A percentile compares a stretch with the other conserved stretches of the same genome.
phyloP scores from a whole-genome alignment of 2,797 vertebrate species.

The Poecilia velifera region DNA sequence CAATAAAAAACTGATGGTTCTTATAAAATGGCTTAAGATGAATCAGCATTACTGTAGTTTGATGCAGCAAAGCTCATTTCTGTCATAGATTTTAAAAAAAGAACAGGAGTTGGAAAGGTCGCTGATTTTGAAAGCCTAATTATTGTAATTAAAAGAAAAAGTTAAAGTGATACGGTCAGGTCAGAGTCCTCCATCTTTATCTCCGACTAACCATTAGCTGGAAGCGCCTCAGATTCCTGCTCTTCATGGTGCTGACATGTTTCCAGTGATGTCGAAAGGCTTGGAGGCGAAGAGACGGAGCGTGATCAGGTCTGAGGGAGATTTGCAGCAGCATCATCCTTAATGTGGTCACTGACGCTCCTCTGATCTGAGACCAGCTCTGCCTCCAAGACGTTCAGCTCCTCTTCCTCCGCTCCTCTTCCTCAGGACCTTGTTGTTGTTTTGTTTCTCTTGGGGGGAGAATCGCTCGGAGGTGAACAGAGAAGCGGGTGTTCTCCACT shows the following conservation, averaged over 20 bases:
- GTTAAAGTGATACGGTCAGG: neutral
- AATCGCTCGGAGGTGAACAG: slow-evolving; percentile 64
- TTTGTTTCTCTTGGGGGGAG: slow-evolving; percentile 38
- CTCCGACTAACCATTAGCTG: neutral
- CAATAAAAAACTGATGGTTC: neutral
- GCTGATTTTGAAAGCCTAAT: neutral
- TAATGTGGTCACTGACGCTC: slow-evolving; percentile 67
- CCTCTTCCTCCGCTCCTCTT: slow-evolving; percentile 47
- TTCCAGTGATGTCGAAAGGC: slow-evolving; percentile 37
- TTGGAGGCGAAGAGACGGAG: slow-evolving; percentile 28
- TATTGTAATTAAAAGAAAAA: neutral
- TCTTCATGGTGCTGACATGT: slow-evolving; percentile 43
- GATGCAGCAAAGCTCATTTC: neutral
- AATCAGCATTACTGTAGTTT: neutral
- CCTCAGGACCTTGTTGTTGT: slow-evolving; percentile 43
- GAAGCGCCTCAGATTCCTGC: slow-evolving; percentile 10
- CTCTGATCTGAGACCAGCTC: slow-evolving; percentile 52
- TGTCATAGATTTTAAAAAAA: neutral
- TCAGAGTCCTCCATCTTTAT: neutral
- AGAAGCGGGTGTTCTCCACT: slow-evolving; percentile 64
- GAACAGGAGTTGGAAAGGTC: neutral
- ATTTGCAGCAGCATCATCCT: slow-evolving; percentile 49
- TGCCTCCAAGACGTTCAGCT: slow-evolving; percentile 63
- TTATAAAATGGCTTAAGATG: neutral
- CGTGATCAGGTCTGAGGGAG: slow-evolving; percentile 56